Percentiles rank a stretch among this genome's conserved stretches.
phyloP scores from a whole-genome alignment of 2,797 vertebrate species.

The Toxotes lorentzi region DNA sequence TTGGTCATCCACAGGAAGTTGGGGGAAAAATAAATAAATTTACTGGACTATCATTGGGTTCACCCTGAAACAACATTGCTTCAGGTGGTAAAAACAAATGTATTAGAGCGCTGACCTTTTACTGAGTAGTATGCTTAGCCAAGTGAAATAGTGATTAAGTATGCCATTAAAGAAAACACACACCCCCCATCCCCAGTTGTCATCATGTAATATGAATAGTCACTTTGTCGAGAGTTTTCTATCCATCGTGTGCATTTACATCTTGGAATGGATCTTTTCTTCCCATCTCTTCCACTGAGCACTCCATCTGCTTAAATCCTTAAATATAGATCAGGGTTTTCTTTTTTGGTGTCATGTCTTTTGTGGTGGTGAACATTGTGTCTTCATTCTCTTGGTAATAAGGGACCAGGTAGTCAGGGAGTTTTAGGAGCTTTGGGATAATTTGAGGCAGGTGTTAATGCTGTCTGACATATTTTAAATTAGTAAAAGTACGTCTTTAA shows the following conservation, averaged over 20 bases:
- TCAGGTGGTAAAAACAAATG: slow-evolving; percentile 27
- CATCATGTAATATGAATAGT: slow-evolving; percentile 18
- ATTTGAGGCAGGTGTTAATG: background rate
- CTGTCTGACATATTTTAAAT: background rate
- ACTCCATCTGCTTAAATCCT: background rate
- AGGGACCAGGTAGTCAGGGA: slow-evolving; percentile 38
- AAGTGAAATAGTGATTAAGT: slow-evolving; percentile 42
- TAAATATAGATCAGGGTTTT: slow-evolving; percentile 16
- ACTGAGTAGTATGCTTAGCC: slow-evolving; percentile 26
- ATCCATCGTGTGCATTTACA: background rate
- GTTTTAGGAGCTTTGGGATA: slow-evolving; percentile 15
- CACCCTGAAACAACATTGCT: slow-evolving; percentile 24
- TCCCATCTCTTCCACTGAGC: slow-evolving; percentile 1
- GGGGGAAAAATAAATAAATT: background rate
- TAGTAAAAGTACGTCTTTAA: background rate
- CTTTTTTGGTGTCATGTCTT: background rate
- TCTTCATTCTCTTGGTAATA: slow-evolving; percentile 45
- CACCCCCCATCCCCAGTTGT: background rate
- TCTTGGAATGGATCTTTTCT: background rate
- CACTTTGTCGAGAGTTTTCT: slow-evolving; percentile 12
- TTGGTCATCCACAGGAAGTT: background rate
- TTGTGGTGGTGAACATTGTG: slow-evolving; percentile 19
- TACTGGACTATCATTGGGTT: background rate
- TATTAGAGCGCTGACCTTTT: slow-evolving; percentile 40
- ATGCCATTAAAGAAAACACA: slow-evolving; percentile 27